Base-by-base conservation (phyloP, 2,113 vertebrate species). In the Onychorhynchus coronatus region DNA sequence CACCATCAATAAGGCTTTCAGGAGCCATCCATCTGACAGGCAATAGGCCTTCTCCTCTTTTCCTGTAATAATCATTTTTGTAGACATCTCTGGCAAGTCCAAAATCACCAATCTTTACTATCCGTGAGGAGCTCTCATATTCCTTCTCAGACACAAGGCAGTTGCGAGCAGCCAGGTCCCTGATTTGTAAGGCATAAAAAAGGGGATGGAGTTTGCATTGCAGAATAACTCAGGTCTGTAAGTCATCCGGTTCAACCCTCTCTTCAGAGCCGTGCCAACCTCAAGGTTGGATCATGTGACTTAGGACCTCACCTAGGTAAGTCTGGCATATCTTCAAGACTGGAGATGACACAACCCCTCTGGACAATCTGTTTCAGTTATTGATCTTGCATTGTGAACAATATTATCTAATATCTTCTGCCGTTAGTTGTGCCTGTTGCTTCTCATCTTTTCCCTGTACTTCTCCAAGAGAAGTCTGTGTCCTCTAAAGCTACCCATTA, bases 1-100 rank as follows among this genome's bases (percentile, higher is more conserved):
- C 88, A 55, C 98, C 98, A 58, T 98, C 98, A 88, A 97, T 91
- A 50, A 98, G 95, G 82, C 98, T 98, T 96, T 98, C 98, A 42
- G 98, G 98, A 92, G 98, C 97, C 98, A 98, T 98, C 98, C 98
- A 98, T 79, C 98, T 97, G 33, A 98, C 97, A 58, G 98, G 98
- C 5, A 98, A 97, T 20, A 98, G 61, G 6, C 98, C 98, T 95
- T 98, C 98, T 50, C 98, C 98, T 80, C 93, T 98, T 93, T 98
- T 98, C 66, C 98, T 98, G 24, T 98, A 99, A 73, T 98, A 98
- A 88, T 98, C 97, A n/a, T 98, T 98, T 97, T 98, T 98, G 81
- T 98, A 98, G 88, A 98, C 92, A 78, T 98, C 98, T 65, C 98
- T 97, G 9, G 98, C 98, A 6, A 99, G 97, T 75, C 98, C 98